Conservation (phyloP, 53 echinoderm and acorn worm genomes). For the Holothuria scabra region DNA sequence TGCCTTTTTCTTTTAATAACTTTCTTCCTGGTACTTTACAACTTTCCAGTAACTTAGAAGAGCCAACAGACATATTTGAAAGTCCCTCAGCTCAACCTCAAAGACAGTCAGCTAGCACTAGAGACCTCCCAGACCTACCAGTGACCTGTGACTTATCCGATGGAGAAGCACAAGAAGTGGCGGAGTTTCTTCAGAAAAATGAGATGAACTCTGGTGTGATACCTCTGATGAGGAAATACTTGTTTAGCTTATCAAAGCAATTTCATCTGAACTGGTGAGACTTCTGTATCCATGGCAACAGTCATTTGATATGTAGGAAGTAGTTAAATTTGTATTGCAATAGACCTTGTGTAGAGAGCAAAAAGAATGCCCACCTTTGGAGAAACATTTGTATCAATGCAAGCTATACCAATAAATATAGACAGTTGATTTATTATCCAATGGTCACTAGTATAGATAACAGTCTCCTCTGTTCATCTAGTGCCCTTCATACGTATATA, state of each 20-base stretch:
- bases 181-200: constrained; percentile 58
- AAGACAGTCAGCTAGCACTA: constrained; percentile 13
- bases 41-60: neutral
- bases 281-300: neutral
- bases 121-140: constrained; percentile 14
- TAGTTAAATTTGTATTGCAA: too few species aligned
- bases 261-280: constrained; percentile 58
- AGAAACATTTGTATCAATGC: too few species aligned
- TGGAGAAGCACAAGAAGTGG: constrained; percentile 58
- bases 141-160: constrained; percentile 34
- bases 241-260: constrained; percentile 61
- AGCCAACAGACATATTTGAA: constrained; percentile 22
- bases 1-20: too few species aligned
- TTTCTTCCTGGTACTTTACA: too few species aligned
- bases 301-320: too few species aligned
- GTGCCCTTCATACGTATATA: too few species aligned
- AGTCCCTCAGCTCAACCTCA: constrained; percentile 37
- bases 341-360: too few species aligned
- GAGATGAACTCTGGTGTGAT: constrained; percentile 65
- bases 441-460: too few species aligned
- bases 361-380: too few species aligned
- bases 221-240: constrained; percentile 63
- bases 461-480: too few species aligned
- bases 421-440: too few species aligned
- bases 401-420: too few species aligned